Evolutionary conservation across 2,113 vertebrate genomes (phyloP).

Genomic region (Ibidorhyncha struthersii): DNA sequence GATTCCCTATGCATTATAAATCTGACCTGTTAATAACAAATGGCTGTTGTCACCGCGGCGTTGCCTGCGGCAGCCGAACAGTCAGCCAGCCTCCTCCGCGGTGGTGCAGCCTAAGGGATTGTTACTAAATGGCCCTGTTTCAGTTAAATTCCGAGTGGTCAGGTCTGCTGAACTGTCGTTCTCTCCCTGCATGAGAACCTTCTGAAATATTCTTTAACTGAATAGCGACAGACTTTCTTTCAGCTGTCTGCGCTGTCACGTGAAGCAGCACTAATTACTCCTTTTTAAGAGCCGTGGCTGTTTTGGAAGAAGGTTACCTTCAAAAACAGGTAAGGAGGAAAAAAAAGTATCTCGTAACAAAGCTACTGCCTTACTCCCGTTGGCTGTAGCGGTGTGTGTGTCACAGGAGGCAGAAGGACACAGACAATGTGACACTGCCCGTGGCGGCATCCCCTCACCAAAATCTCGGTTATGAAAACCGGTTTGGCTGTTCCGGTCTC

Average conservation of each 20-base stretch:
- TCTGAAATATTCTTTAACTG: background rate
- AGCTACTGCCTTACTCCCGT: background rate
- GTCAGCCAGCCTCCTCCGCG: background rate
- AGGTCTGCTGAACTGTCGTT: background rate
- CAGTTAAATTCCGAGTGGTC: background rate
- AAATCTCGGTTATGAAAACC: background rate
- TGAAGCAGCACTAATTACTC: background rate
- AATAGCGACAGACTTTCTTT: background rate
- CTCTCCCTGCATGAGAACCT: background rate
- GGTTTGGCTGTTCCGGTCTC: too few relatives aligned
- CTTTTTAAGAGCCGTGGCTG: background rate
- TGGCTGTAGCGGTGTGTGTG: accelerated
- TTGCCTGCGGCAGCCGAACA: background rate
- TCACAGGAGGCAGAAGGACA: background rate
- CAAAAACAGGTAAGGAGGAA: background rate
- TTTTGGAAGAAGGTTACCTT: background rate
- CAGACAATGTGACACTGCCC: accelerated
- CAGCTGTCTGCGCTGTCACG: background rate
- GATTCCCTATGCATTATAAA: background rate
- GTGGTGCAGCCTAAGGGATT: background rate
- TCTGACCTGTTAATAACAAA: background rate
- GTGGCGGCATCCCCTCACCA: background rate
- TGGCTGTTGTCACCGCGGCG: background rate
- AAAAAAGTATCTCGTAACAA: background rate
- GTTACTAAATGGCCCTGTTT: background rate